phyloP scores from a whole-genome alignment of 2,888 invertebrate genomes.

The Hypsopygia costalis region DNA sequence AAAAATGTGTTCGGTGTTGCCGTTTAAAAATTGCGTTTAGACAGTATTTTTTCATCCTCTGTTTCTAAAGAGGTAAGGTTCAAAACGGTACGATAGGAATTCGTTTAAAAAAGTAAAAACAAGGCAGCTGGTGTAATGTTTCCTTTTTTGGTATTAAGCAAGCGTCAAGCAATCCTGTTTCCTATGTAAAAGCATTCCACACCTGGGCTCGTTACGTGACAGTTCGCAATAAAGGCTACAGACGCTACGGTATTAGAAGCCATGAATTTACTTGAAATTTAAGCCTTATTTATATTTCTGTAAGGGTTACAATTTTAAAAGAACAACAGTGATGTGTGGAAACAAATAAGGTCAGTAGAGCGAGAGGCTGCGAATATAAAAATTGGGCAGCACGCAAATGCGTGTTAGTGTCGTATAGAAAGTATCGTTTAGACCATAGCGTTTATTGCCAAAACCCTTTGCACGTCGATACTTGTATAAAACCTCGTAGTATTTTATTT shows the following conservation, averaged over 20 bases:
- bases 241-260: slow-evolving; percentile 1
- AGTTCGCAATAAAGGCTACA: slow-evolving; percentile 57
- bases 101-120: slow-evolving; percentile 20
- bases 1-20: slow-evolving; percentile 29
- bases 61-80: slow-evolving; percentile 16
- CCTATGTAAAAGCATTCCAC: slow-evolving; percentile 68
- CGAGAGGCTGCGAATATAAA: slow-evolving; percentile 62
- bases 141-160: slow-evolving; percentile 49
- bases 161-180: slow-evolving; percentile 61
- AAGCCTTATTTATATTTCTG: slow-evolving; percentile 19
- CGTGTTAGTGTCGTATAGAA: slow-evolving; percentile 38
- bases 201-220: slow-evolving; percentile 73
- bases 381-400: slow-evolving; percentile 59
- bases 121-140: slow-evolving; percentile 35
- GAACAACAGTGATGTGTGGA: slow-evolving; percentile 21
- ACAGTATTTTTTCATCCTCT: slow-evolving; percentile 11
- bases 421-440: slow-evolving; percentile 17
- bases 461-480: slow-evolving; percentile 18
- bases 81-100: slow-evolving; percentile 15
- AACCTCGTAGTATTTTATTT: slow-evolving; percentile 14
- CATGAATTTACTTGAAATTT: slow-evolving; percentile 16
- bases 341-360: slow-evolving; percentile 64
- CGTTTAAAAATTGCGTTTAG: slow-evolving; percentile 15
- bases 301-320: slow-evolving; percentile 25
- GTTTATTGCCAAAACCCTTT: slow-evolving; percentile 18